phyloP scores from a whole-genome alignment of 2,797 vertebrate species.

The Carapus acus region DNA sequence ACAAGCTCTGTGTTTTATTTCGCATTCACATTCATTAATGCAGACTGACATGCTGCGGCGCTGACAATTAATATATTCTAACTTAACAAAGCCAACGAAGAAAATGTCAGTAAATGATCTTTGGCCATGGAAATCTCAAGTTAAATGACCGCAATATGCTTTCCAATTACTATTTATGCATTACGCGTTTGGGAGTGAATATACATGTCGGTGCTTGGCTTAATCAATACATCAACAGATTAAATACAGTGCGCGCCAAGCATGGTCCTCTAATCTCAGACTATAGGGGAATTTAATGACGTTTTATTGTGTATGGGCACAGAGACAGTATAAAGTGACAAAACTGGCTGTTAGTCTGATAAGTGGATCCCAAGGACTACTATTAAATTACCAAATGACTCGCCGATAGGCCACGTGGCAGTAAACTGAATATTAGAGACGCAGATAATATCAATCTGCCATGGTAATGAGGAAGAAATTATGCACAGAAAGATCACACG shows the following conservation, averaged over 20 bases:
- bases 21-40: constrained; percentile 63
- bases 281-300: constrained; percentile 46
- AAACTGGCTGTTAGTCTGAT: constrained; percentile 66
- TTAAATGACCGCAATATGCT: constrained; percentile 61
- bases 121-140: constrained; percentile 46
- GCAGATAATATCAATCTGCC: constrained; percentile 62
- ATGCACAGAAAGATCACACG: constrained; percentile 36
- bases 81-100: constrained; percentile 52
- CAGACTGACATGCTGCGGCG: constrained; percentile 64
- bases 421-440: constrained; percentile 63
- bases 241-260: constrained; percentile 64
- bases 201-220: constrained; percentile 57
- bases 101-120: constrained; percentile 67
- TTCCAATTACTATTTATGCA: constrained; percentile 53
- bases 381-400: constrained; percentile 62
- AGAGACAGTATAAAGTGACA: constrained; percentile 61
- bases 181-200: constrained; percentile 54
- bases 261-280: constrained; percentile 47
- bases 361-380: constrained; percentile 66
- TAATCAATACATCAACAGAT: constrained; percentile 64
- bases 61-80: constrained; percentile 56
- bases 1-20: constrained; percentile 55
- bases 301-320: constrained; percentile 47
- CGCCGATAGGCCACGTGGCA: constrained; percentile 45
- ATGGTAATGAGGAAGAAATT: constrained; percentile 51